phyloP scores from a whole-genome alignment of 2,797 vertebrate species.

The Bufotes viridis region DNA sequence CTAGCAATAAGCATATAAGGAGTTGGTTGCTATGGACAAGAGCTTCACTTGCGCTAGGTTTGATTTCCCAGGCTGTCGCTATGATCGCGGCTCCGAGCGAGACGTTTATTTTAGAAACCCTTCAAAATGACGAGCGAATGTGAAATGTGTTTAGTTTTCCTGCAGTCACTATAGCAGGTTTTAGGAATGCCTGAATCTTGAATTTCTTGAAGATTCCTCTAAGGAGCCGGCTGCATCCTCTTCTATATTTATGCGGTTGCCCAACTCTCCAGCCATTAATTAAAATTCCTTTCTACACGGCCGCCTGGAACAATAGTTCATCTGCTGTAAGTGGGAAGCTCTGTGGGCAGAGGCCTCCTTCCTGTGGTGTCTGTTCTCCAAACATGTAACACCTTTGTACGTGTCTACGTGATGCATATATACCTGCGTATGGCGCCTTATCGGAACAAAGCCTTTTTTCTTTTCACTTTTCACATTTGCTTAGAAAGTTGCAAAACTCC shows the following conservation, averaged over 20 bases:
- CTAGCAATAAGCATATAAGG: no score
- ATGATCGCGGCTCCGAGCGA: no score
- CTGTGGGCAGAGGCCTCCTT: constrained; percentile 15
- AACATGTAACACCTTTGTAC: background rate
- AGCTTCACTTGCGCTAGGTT: no score
- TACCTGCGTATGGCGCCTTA: no score
- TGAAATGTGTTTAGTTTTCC: background rate
- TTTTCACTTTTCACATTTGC: no score
- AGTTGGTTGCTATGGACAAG: no score
- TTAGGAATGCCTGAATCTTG: background rate
- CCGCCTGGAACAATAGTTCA: background rate
- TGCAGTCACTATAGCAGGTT: background rate
- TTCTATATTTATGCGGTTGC: background rate
- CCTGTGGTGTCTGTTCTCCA: background rate
- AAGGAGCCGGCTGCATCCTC: background rate
- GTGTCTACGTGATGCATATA: background rate
- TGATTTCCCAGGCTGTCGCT: no score
- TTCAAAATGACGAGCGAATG: no score
- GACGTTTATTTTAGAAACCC: no score
- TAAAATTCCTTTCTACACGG: background rate
- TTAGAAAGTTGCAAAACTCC: no score
- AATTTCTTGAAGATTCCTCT: background rate
- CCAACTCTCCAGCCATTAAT: background rate
- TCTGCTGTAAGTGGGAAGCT: background rate
- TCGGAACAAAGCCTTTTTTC: no score